These are phyloP conservation scores for Acleris literana DNA, from an alignment of 2,888 invertebrate genomes.

Conservation along the genomic window DNA sequence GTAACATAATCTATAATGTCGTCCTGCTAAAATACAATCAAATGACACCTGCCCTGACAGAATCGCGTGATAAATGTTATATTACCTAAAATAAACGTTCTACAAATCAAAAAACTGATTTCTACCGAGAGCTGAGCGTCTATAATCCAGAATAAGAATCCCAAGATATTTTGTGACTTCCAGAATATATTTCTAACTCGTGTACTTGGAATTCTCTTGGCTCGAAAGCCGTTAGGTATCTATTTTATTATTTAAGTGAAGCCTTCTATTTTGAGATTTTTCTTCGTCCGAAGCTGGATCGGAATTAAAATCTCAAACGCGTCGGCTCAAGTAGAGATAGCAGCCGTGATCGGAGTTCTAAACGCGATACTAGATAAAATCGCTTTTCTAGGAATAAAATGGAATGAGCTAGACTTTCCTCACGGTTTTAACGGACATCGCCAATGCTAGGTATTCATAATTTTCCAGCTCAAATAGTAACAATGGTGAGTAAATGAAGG, in stretches of 20 bases:
- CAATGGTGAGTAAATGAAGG: background rate
- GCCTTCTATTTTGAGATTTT: conserved; percentile 32
- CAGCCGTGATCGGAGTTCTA: conserved; percentile 22
- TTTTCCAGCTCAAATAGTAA: background rate
- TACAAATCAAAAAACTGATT: background rate
- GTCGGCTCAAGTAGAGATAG: conserved; percentile 22
- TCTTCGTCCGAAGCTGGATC: conserved; percentile 27
- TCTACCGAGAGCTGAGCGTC: background rate
- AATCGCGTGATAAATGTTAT: no score
- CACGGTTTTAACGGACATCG: background rate
- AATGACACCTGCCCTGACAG: no score
- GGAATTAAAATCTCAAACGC: conserved; percentile 36
- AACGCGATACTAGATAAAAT: conserved; percentile 25
- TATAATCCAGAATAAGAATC: background rate
- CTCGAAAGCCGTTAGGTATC: conserved; percentile 8
- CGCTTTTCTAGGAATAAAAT: conserved; percentile 21
- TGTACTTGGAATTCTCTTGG: background rate
- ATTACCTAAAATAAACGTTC: background rate
- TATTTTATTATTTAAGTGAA: conserved; percentile 28
- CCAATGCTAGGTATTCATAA: conserved; percentile 3
- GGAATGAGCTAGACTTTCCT: conserved; percentile 8
- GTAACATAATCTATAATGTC: no score
- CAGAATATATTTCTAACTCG: background rate
- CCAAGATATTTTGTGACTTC: background rate
- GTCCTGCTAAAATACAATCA: no score